phyloP scores from a whole-genome alignment of 2,113 vertebrate species.

The Strix aluco region DNA sequence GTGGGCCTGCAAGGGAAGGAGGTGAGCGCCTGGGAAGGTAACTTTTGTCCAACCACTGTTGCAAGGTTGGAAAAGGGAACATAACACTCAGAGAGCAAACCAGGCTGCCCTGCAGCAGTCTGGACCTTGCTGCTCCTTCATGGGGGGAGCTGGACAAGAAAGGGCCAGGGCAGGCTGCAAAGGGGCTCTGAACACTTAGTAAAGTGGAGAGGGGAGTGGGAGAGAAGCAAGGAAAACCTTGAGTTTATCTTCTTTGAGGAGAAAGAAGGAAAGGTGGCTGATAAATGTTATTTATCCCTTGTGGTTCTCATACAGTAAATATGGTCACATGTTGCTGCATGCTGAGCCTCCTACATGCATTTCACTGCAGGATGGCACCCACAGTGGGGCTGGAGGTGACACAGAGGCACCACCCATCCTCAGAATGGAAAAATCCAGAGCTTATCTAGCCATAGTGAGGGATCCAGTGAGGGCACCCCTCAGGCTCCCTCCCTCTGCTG shows the following conservation, averaged over 20 bases:
- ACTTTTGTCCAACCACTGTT: neutral
- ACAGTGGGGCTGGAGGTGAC: neutral
- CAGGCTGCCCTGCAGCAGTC: neutral
- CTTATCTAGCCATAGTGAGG: neutral
- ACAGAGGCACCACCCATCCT: neutral
- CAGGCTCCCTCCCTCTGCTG: neutral
- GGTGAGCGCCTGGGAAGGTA: neutral
- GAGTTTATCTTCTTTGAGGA: neutral
- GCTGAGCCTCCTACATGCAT: neutral
- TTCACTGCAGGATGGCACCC: neutral
- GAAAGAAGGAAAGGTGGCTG: neutral
- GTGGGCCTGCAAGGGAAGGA: neutral
- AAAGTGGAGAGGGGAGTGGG: neutral
- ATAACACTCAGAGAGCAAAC: neutral
- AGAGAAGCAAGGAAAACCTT: neutral
- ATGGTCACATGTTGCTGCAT: neutral
- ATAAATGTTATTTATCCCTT: neutral
- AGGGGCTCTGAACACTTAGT: neutral
- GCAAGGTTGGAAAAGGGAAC: neutral
- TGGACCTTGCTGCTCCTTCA: neutral
- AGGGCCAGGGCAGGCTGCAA: neutral
- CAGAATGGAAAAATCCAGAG: neutral
- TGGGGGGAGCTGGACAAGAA: neutral
- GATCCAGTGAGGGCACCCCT: neutral
- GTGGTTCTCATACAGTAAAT: neutral